A percentile compares a stretch with the other conserved stretches of the same genome.
Evolutionary conservation across 2,113 vertebrate species (phyloP).

Genomic region (Carassius auratus): DNA sequence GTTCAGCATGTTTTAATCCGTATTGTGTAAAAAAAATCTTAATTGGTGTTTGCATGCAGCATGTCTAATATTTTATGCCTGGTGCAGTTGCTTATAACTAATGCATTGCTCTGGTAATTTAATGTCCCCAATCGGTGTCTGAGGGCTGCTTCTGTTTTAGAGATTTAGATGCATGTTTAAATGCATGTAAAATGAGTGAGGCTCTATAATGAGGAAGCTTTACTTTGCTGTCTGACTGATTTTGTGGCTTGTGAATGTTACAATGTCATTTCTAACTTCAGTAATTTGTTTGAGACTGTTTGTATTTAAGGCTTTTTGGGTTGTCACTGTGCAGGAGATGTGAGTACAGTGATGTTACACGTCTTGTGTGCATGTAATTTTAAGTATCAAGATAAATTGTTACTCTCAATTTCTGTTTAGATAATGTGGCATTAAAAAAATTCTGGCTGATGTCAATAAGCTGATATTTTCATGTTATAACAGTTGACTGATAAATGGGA

Average conservation of each 20-base stretch:
- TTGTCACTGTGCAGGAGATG: neutral
- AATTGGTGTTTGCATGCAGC: slow-evolving; percentile 18
- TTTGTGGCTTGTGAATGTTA: neutral
- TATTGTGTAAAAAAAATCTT: neutral
- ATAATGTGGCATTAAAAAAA: neutral
- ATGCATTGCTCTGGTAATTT: neutral
- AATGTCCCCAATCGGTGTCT: neutral
- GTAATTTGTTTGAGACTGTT: neutral
- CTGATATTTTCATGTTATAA: neutral
- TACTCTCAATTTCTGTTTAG: too few species aligned
- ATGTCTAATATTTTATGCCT: neutral
- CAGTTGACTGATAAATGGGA: neutral
- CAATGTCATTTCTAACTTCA: neutral
- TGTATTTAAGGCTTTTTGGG: neutral
- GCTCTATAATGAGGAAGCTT: neutral
- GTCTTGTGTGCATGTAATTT: neutral
- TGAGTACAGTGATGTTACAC: neutral
- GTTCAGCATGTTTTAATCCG: neutral
- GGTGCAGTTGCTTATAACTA: neutral
- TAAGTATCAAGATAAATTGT: neutral
- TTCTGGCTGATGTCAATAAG: neutral
- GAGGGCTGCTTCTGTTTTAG: neutral
- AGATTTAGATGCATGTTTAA: neutral
- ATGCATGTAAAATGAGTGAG: neutral
- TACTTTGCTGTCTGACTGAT: neutral